These are phyloP conservation scores for Myotis davidii DNA, from an alignment of 2,113 vertebrate species.

Conservation along the genomic window DNA sequence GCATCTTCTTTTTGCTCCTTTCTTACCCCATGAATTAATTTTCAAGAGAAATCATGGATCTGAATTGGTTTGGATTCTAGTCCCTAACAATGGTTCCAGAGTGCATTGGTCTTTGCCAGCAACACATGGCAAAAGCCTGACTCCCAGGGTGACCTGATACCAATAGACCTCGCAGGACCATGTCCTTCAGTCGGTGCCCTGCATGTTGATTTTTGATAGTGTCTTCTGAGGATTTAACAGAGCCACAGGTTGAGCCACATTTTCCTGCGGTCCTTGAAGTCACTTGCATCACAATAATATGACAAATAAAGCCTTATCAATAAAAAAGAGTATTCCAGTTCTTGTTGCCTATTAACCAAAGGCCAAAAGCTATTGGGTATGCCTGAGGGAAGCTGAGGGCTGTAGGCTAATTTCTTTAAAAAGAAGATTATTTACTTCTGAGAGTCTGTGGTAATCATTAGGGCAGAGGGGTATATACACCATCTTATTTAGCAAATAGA, in stretches of 20 bases:
- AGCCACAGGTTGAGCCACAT: background rate
- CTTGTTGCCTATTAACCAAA: background rate
- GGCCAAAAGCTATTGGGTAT: background rate
- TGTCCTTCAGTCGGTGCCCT: background rate
- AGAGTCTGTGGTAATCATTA: background rate
- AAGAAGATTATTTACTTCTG: background rate
- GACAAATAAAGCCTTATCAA: background rate
- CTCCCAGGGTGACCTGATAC: background rate
- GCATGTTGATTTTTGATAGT: constrained; percentile 13
- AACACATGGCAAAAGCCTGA: background rate
- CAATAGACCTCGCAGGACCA: background rate
- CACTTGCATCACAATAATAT: background rate
- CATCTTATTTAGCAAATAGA: background rate
- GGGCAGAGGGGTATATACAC: background rate
- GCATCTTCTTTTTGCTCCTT: background rate
- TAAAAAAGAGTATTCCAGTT: background rate
- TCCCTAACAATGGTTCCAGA: background rate
- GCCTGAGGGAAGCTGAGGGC: background rate
- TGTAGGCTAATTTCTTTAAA: background rate
- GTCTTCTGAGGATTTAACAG: constrained; percentile 17
- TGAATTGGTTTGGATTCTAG: background rate
- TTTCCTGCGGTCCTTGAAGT: background rate
- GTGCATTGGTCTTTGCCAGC: background rate
- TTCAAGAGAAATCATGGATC: background rate
- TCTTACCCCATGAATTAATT: background rate